Evolutionary conservation across 1,140 invertebrate species (phyloP).

Genomic region (Neodiprion lecontei): DNA sequence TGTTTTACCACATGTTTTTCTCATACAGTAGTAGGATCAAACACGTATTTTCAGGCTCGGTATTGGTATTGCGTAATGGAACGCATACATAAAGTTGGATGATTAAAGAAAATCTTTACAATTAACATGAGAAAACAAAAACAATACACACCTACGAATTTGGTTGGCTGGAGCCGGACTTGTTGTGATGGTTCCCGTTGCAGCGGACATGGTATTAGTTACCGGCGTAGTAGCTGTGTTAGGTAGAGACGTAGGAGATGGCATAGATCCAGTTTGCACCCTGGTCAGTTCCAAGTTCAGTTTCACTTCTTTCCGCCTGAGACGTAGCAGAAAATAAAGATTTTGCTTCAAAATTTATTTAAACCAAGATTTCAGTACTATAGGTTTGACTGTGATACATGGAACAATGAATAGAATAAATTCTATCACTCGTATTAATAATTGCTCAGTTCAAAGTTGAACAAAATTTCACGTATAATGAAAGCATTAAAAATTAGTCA

Average conservation of each 20-base stretch:
- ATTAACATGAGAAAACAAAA: background rate
- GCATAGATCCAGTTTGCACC: slow-evolving; percentile 55
- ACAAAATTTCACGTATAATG: too few relatives aligned
- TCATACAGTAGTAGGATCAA: too few relatives aligned
- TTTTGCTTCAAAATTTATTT: too few relatives aligned
- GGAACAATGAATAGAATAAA: slow-evolving; percentile 22
- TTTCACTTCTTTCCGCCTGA: slow-evolving; percentile 57
- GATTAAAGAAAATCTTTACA: too few relatives aligned
- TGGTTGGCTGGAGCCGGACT: slow-evolving; percentile 64
- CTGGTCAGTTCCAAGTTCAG: slow-evolving; percentile 56
- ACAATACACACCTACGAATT: slow-evolving; percentile 66
- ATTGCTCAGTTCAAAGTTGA: background rate
- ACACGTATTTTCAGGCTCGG: too few relatives aligned
- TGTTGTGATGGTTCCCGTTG: slow-evolving; percentile 55
- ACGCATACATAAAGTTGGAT: too few relatives aligned
- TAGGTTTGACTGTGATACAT: too few relatives aligned
- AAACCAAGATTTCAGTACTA: too few relatives aligned
- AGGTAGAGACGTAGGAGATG: slow-evolving; percentile 50
- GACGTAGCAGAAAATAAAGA: slow-evolving; percentile 13
- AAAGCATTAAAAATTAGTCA: too few relatives aligned
- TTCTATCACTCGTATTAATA: background rate
- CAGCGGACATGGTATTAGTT: slow-evolving; percentile 54
- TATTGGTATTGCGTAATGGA: too few relatives aligned
- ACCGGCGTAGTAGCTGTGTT: slow-evolving; percentile 55
- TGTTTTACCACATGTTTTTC: too few relatives aligned